Evolutionary conservation across 30 jellyfish, hydroid and myxozoan genomes (phyloP), one percentile per base, ranked within the genome.

Genomic region (Hydractinia echinata): DNA sequence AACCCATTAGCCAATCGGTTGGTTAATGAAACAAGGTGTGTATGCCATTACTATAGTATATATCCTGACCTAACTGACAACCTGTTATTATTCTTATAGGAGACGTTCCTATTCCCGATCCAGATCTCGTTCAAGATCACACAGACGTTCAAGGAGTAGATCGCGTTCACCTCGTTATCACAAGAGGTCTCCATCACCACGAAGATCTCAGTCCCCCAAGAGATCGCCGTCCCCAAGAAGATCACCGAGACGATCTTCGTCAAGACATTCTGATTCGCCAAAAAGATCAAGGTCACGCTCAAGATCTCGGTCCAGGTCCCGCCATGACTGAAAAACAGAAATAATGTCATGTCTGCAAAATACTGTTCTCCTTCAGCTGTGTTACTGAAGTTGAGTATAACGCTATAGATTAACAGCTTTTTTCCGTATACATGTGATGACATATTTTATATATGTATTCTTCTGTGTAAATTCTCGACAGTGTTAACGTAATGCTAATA

Each of bases 91-190:
- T 54, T 54, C 48, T 49, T 50, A 3, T 9, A 74, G 99, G 78
- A 82, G 99, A 68, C 81, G 95, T 51, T 87, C 96, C 14, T 73
- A 94, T 56, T 83, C 96, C 14, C 89, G 95, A 15, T 83, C 86
- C 48, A 72, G 84, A 67, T 86, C 98, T n/a, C 74, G 74, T 64
- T 64, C 74, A 13, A 44, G 74, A n/a, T 64, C 74, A 7, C 51
- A 64, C 39, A 64, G 39, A 64, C 74, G 74, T 13, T 64, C 74
- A 64, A 44, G 74, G 8, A 64, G 74, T 13, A 64, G 74, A 64
- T 64, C 74, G 8, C 19, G 74, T 7, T 64, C 74, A 13, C 74
- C 74, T 13, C 19, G 18, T n/a, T 64, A 64, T 64, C 74, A 64
- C 39, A 44, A 51, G 7, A 44, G 74, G 4, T 64, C 74, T n/a